Percentiles rank a stretch among this genome's conserved stretches.
phyloP scores from a whole-genome alignment of 2,888 invertebrate species.

The Dicranocentrus wangi region DNA sequence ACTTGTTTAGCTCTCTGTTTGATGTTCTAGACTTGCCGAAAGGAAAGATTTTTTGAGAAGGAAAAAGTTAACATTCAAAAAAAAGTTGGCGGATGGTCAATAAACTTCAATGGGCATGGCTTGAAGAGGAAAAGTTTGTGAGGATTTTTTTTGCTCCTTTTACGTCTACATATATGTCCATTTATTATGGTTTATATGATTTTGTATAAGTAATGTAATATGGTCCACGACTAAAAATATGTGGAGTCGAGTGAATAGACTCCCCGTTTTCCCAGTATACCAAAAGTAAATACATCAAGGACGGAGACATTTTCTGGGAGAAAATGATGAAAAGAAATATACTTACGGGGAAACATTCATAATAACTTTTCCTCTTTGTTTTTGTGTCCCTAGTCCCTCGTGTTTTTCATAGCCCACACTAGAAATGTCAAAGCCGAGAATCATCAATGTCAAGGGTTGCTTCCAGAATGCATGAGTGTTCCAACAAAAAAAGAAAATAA shows the following conservation, averaged over 20 bases:
- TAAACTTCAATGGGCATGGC: slow-evolving; percentile 60
- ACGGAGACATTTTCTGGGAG: not conserved
- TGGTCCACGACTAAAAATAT: no score
- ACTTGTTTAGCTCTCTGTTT: not conserved
- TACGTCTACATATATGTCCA: no score
- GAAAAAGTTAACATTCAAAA: slow-evolving; percentile 44
- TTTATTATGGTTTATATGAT: no score
- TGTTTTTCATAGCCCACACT: no score
- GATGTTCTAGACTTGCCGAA: slow-evolving; percentile 33
- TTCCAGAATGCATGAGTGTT: no score
- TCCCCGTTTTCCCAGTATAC: not conserved
- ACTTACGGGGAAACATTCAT: not conserved
- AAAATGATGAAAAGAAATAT: not conserved
- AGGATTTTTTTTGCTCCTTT: slow-evolving; percentile 12
- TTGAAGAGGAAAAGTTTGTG: slow-evolving; percentile 50
- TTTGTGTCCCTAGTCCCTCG: not conserved
- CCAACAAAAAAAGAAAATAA: no score
- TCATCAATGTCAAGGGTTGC: slow-evolving; percentile 62
- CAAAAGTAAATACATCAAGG: slow-evolving; percentile 2
- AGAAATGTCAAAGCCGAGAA: slow-evolving; percentile 26
- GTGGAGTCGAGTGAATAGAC: no score
- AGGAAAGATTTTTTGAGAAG: slow-evolving; percentile 28
- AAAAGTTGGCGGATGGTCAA: slow-evolving; percentile 60
- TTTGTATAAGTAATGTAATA: no score
- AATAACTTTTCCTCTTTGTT: not conserved